Evolutionary conservation across 2,113 vertebrate species (phyloP).

Genomic region (Arenaria interpres): DNA sequence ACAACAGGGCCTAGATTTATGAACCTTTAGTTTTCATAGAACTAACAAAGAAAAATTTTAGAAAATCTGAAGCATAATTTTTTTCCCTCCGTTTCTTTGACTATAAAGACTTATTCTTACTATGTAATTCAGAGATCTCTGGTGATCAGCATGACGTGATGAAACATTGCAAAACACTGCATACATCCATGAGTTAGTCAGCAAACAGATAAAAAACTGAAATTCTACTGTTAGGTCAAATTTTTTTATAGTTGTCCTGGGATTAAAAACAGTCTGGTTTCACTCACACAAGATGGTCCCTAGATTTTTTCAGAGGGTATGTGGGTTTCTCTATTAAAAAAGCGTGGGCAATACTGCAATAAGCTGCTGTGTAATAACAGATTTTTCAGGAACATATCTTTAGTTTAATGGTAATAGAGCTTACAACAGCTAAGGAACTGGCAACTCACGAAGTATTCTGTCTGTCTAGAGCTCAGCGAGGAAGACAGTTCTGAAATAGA

Average conservation of each 20-base stretch:
- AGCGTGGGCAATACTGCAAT: background rate
- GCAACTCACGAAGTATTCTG: constrained; percentile 3
- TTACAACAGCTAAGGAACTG: constrained; percentile 3
- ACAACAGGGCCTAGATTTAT: background rate
- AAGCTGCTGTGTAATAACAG: background rate
- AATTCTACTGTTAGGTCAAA: background rate
- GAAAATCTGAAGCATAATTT: background rate
- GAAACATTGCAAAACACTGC: background rate
- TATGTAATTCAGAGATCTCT: background rate
- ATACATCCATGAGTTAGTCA: background rate
- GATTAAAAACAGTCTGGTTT: background rate
- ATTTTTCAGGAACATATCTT: constrained; percentile 19
- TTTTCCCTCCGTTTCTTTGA: background rate
- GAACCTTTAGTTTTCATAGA: background rate
- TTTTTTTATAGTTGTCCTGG: background rate
- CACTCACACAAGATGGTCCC: background rate
- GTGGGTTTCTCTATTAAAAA: background rate
- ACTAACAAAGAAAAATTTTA: background rate
- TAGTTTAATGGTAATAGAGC: background rate
- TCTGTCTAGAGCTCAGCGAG: constrained; percentile 51
- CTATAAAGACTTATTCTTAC: background rate
- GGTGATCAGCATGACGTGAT: background rate
- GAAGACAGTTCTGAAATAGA: constrained; percentile 52
- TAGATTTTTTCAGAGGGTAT: background rate
- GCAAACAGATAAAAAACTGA: background rate